Conservation (phyloP, 2,888 invertebrate genomes). For the Griposia aprilina region DNA sequence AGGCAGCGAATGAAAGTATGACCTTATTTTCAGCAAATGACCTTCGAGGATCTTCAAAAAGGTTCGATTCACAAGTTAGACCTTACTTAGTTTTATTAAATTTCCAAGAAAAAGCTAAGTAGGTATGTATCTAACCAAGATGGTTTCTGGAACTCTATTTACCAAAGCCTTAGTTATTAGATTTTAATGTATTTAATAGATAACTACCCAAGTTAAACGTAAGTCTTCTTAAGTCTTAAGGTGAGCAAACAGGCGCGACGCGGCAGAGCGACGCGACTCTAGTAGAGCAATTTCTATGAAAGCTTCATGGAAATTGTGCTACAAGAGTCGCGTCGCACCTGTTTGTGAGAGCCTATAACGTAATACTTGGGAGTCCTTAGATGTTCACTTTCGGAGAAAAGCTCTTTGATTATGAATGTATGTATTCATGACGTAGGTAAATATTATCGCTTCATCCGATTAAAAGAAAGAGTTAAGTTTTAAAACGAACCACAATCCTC, state of each 20-base stretch:
- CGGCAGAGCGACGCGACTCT: too few relatives aligned
- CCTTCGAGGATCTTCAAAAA: background rate
- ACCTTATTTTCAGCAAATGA: slow-evolving; percentile 9
- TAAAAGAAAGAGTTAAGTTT: slow-evolving; percentile 15
- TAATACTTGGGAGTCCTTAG: background rate
- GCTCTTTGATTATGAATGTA: background rate
- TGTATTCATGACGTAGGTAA: background rate
- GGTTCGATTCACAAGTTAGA: background rate
- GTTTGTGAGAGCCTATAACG: too few relatives aligned
- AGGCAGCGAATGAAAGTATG: slow-evolving; percentile 17
- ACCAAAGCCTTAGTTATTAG: background rate
- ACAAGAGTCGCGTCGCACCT: too few relatives aligned
- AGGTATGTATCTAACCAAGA: background rate
- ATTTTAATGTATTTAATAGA: slow-evolving; percentile 2
- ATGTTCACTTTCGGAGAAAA: slow-evolving; percentile 5
- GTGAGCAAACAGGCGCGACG: too few relatives aligned
- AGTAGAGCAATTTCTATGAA: too few relatives aligned
- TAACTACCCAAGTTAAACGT: background rate
- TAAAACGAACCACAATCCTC: slow-evolving; percentile 2
- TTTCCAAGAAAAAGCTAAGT: background rate
- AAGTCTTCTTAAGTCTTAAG: background rate
- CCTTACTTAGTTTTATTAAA: background rate
- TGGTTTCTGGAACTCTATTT: background rate
- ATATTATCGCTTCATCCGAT: background rate
- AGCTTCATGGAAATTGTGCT: too few relatives aligned